Base-by-base conservation (phyloP, 1,140 invertebrate genomes). In the Epicauta chinensis region DNA sequence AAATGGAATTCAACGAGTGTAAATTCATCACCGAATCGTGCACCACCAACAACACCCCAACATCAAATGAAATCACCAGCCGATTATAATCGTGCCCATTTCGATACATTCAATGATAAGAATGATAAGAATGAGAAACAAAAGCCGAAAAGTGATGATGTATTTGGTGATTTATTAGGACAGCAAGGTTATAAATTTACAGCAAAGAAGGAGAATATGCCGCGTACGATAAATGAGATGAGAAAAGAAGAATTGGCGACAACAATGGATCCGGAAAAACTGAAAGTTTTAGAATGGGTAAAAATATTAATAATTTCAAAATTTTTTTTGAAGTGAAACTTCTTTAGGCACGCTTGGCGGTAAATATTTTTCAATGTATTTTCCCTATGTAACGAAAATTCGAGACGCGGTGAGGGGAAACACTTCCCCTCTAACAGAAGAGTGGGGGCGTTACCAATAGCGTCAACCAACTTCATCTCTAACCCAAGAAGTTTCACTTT, bases 191-290 rank as follows among this genome's bases (percentile, higher is more conserved):
- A 93, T 61, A 83, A 84, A 44, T 90, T 91, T 70, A 82, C 83
- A 5, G 74, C 77, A 2, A 87, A 87, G 60, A 86, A 85, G 48
- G 82, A 88, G 45, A 71, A 80, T 36, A 86, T 85, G 11, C 91
- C 91, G 0, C 84, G 85, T 57, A 94, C 92, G 1, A 93, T 97
- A 53, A 94, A 92, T 66, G 88, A 89, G 58, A 93, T 97, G 90
- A 78, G 90, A 12, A 93, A 93, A 66, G 87, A 87, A 49, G 88
- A 93, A 60, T 73, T 92, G 54, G 85, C 81, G 0, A 87, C 82
- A 59, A 86, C 87, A 17, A 93, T 93, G 85, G 93, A 96, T 74
- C 93, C 93, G 0, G 91, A 95, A 55, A 87, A 88, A 71, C 64
- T 96, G 23, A 92, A 88, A 72, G 85, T 96, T 62, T 72, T 77